phyloP scores from a whole-genome alignment of 2,113 vertebrate species.

The Machaerirhynchus nigripectus region DNA sequence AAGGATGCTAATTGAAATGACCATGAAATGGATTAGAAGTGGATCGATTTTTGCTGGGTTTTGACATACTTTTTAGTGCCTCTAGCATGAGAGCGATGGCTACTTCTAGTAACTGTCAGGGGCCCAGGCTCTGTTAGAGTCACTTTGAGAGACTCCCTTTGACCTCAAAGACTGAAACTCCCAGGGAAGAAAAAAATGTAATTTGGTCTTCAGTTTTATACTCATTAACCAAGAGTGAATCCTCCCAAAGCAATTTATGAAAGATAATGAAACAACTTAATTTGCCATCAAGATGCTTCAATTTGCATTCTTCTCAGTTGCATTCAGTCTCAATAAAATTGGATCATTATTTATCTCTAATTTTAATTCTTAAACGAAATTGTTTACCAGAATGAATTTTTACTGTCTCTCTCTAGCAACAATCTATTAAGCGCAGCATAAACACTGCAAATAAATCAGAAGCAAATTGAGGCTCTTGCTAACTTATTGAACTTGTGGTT shows the following conservation, averaged over 20 bases:
- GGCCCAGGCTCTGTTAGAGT: background rate
- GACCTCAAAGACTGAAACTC: background rate
- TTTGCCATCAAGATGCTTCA: slow-evolving; percentile 45
- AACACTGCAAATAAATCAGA: slow-evolving; percentile 66
- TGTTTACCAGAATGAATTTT: slow-evolving; percentile 58
- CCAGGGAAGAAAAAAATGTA: background rate
- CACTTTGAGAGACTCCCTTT: background rate
- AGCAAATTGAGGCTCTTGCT: slow-evolving; percentile 35
- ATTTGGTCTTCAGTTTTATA: background rate
- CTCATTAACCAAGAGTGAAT: slow-evolving; percentile 38
- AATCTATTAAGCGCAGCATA: slow-evolving; percentile 42
- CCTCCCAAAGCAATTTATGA: slow-evolving; percentile 55
- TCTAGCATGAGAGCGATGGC: background rate
- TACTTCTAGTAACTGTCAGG: background rate
- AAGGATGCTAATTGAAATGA: background rate
- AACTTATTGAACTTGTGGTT: slow-evolving; percentile 49
- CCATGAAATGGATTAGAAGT: background rate
- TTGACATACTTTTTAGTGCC: background rate
- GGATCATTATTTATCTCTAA: slow-evolving; percentile 59
- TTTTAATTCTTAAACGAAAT: slow-evolving; percentile 60
- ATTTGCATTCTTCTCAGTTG: slow-evolving; percentile 41
- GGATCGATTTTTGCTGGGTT: background rate
- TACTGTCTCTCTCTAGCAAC: slow-evolving; percentile 33
- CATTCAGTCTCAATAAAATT: slow-evolving; percentile 17
- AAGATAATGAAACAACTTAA: slow-evolving; percentile 59